A percentile compares a stretch with the other conserved stretches of the same genome.
Conservation (phyloP, 2,888 invertebrate species). For the Epinotia brunnichana region DNA sequence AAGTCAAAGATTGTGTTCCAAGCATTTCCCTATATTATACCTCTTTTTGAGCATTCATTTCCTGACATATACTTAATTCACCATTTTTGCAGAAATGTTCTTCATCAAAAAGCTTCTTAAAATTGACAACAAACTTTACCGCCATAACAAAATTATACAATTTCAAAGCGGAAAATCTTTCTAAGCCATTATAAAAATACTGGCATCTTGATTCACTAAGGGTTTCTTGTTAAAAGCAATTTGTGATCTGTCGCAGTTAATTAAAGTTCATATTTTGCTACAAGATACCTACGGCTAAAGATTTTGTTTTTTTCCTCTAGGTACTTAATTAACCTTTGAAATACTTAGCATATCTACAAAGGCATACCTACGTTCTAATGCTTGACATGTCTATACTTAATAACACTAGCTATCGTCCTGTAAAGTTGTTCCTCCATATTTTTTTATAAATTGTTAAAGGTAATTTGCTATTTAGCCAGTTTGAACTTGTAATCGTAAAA, state of each 20-base stretch:
- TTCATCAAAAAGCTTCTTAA: constrained; percentile 10
- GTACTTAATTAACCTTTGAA: background rate
- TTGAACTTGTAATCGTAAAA: no score
- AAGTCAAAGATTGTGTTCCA: no score
- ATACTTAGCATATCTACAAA: background rate
- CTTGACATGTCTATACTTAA: background rate
- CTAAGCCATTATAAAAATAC: constrained; percentile 30
- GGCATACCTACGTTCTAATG: background rate
- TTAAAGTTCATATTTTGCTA: background rate
- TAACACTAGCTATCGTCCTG: no score
- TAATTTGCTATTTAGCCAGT: no score
- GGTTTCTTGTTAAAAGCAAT: background rate
- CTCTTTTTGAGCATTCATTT: no score
- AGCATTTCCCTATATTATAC: no score
- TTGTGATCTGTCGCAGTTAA: background rate
- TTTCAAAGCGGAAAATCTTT: constrained; percentile 5
- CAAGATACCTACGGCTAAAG: background rate
- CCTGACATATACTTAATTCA: background rate
- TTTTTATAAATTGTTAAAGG: no score
- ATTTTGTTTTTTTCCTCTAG: background rate
- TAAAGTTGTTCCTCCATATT: no score
- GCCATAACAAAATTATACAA: constrained; percentile 2
- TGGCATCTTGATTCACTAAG: background rate
- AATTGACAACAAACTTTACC: background rate
- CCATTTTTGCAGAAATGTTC: background rate